phyloP scores from a whole-genome alignment of 2,797 vertebrate species.

The Cephalopachus bancanus region DNA sequence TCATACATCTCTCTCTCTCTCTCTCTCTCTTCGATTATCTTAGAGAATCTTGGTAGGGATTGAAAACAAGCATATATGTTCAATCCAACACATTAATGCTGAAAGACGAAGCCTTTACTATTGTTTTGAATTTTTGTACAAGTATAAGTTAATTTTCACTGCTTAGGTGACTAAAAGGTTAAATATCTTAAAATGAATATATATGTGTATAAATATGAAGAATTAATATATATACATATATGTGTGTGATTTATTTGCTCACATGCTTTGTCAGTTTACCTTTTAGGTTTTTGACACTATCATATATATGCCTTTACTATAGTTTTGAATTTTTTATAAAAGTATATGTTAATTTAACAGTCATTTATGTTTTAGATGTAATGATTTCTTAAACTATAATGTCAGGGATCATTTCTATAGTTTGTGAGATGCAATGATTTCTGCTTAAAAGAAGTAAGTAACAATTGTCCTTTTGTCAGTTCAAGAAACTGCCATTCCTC shows the following conservation, averaged over 20 bases:
- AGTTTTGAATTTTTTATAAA: too few relatives aligned
- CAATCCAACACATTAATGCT: not conserved
- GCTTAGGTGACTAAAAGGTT: not conserved
- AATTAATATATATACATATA: not conserved
- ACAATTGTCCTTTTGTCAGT: too few relatives aligned
- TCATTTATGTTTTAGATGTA: too few relatives aligned
- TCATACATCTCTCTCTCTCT: too few relatives aligned
- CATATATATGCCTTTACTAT: not conserved
- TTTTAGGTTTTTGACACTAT: not conserved
- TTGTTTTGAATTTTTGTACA: constrained; percentile 1
- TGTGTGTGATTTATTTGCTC: not conserved
- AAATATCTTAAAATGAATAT: not conserved
- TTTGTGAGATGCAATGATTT: too few relatives aligned
- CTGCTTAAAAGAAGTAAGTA: too few relatives aligned
- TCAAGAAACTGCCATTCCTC: too few relatives aligned
- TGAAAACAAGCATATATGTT: not conserved
- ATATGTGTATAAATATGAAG: not conserved
- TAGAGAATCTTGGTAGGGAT: not conserved
- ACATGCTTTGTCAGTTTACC: not conserved
- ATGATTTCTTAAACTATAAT: too few relatives aligned
- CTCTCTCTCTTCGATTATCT: not conserved
- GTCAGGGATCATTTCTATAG: too few relatives aligned
- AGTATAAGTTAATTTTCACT: not conserved
- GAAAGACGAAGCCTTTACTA: not conserved
- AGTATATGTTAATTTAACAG: too few relatives aligned